Base-by-base conservation (phyloP, 2,797 vertebrate genomes). In the Chelon labrosus region DNA sequence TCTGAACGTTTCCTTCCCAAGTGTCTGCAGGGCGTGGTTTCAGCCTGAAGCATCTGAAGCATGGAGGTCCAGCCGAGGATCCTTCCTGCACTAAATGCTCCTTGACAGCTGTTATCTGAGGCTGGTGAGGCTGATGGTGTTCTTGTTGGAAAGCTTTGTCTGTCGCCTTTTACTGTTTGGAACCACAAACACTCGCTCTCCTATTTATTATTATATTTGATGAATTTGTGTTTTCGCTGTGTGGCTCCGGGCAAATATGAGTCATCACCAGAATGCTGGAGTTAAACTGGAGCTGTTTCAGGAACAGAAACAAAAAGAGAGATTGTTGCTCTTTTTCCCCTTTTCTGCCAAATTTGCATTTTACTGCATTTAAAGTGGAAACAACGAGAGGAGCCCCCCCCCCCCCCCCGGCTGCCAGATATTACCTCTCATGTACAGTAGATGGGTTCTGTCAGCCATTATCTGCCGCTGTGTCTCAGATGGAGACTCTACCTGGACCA, bases 391-490 rank as follows among this genome's bases (percentile, higher is more conserved):
- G n/a, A n/a, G n/a, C n/a, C 22, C 22, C 22, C 22, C 62, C 70
- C 63, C 57, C 0, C 9, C 60, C 60, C 59, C 79, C 46, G 51
- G 71, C 75, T 53, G 61, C 0, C 1, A 68, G 67, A 78, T 70
- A 72, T 80, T 76, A 52, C 78, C 60, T 64, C 73, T 84, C 44
- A 3, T 59, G 49, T 79, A 58, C 73, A 66, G 76, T 64, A 64
- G 84, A 81, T 51, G 71, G 70, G 73, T 77, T 49, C 7, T 75
- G 38, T 80, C 79, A 63, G 69, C 66, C 67, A 55, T 84, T 82
- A 78, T 82, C 70, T 77, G 20, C 69, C 3, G 0, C 58, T 35
- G 66, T 47, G 0, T 52, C 60, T 63, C 63, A 68, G 14, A 49
- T 0, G 10, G 50, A 72, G 25, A 17, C 53, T 10, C 22, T 12